Evolutionary conservation across 2,888 invertebrate genomes (phyloP).

Genomic region (Protonemura montana): DNA sequence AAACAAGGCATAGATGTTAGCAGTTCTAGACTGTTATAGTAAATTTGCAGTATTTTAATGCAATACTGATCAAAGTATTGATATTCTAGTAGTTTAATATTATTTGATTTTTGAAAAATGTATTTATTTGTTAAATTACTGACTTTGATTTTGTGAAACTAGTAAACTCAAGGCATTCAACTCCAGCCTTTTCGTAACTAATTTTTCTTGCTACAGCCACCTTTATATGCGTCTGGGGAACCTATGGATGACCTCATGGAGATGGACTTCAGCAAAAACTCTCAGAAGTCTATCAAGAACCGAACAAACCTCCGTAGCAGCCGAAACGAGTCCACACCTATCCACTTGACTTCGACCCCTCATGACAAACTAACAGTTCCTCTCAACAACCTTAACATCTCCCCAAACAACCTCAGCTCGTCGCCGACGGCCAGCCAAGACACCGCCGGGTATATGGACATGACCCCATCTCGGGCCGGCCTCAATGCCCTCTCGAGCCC

Average conservation of each 20-base stretch:
- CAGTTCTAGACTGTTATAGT: no score
- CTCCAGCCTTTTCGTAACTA: no score
- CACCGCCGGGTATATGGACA: constrained; percentile 17
- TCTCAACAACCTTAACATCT: constrained; percentile 37
- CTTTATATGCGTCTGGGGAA: constrained; percentile 57
- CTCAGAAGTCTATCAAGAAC: constrained; percentile 14
- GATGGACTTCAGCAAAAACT: constrained; percentile 70
- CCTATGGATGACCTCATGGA: constrained; percentile 84
- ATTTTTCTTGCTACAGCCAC: constrained; percentile 55
- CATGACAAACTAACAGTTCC: constrained; percentile 35
- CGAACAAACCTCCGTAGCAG: constrained; percentile 35
- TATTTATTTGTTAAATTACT: no score
- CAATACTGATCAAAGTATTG: no score
- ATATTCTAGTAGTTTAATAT: no score
- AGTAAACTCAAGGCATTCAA: no score
- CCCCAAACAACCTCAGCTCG: constrained; percentile 31
- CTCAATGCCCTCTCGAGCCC: not conserved
- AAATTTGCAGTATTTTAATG: no score
- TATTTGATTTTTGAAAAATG: no score
- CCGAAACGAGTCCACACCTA: not conserved
- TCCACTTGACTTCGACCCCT: not conserved
- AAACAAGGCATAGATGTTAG: no score
- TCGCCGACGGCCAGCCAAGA: constrained; percentile 25
- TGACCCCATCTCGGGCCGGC: constrained; percentile 16
- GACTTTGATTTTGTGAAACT: no score